Percentiles rank a stretch among this genome's conserved stretches.
phyloP scores from a whole-genome alignment of 2,888 invertebrate species.

The Spatulosminthurus flaviceps region DNA sequence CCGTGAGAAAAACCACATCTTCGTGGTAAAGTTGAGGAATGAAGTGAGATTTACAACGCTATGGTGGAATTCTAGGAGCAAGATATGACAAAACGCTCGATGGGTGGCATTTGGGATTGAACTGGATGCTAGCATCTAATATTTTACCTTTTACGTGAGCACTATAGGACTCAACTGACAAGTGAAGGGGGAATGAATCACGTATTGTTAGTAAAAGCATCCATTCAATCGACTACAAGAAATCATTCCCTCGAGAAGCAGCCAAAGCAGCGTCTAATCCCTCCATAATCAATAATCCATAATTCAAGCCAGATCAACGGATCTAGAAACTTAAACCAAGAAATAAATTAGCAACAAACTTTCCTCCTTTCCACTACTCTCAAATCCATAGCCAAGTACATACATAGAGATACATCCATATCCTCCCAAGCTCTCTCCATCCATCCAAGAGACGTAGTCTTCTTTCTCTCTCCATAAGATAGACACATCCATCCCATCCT shows the following conservation, averaged over 20 bases:
- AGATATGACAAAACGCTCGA: conserved; percentile 27
- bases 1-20: conserved; percentile 22
- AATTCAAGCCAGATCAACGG: conserved; percentile 20
- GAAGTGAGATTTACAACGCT: conserved; percentile 20
- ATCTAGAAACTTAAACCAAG: neutral
- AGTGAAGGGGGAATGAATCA: conserved; percentile 26
- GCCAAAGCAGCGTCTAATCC: neutral
- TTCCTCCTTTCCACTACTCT: neutral
- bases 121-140: conserved; percentile 24
- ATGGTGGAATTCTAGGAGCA: conserved; percentile 15
- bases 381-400: neutral
- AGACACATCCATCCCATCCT: neutral
- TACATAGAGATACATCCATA: neutral
- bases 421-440: no score
- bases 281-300: conserved; percentile 26
- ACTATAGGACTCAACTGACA: conserved; percentile 10
- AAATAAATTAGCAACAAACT: conserved; percentile 15
- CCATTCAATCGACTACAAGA: conserved; percentile 24
- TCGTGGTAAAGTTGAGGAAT: conserved; percentile 13
- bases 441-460: no score
- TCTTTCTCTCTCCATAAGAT: no score
- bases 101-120: conserved; percentile 26
- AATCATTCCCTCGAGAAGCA: conserved; percentile 12
- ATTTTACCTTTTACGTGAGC: conserved; percentile 15
- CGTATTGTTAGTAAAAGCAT: conserved; percentile 26